Evolutionary conservation across 2,888 invertebrate genomes (phyloP).

Genomic region (Argyresthia albistria): DNA sequence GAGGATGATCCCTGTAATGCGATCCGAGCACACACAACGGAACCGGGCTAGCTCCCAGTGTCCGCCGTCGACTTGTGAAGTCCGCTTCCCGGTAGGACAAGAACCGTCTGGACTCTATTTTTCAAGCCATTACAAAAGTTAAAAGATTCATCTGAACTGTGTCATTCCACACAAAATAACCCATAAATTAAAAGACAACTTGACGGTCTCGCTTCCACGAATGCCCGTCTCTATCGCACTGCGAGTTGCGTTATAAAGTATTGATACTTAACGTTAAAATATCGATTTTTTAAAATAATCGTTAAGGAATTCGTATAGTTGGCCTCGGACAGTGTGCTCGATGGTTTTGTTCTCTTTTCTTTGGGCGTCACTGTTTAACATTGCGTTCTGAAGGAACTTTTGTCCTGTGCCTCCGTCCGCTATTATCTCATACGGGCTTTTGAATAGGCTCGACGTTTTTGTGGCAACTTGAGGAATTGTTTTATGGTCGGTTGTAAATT

Average conservation of each 20-base stretch:
- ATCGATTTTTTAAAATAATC: slow-evolving; percentile 57
- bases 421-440: slow-evolving; percentile 56
- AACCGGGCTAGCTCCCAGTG: slow-evolving; percentile 13
- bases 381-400: slow-evolving; percentile 50
- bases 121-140: slow-evolving; percentile 66
- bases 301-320: slow-evolving; percentile 47
- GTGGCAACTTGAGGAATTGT: slow-evolving; percentile 63
- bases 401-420: slow-evolving; percentile 54
- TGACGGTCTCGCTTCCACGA: slow-evolving; percentile 31
- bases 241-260: slow-evolving; percentile 36
- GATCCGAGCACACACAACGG: slow-evolving; percentile 46
- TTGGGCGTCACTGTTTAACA: slow-evolving; percentile 37
- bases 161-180: slow-evolving; percentile 51
- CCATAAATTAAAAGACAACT: slow-evolving; percentile 68
- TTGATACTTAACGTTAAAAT: slow-evolving; percentile 62
- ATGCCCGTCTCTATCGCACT: slow-evolving; percentile 44
- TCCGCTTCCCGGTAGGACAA: slow-evolving; percentile 66
- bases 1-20: slow-evolving; percentile 48
- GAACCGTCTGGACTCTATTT: slow-evolving; percentile 51
- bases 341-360: slow-evolving; percentile 56
- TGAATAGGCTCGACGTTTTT: slow-evolving; percentile 58
- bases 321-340: slow-evolving; percentile 38
- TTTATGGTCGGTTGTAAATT: slow-evolving; percentile 63
- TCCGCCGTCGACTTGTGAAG: slow-evolving; percentile 55
- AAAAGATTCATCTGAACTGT: slow-evolving; percentile 62